Evolutionary conservation across 2,888 invertebrate species (phyloP), one percentile per base, ranked within the genome.

Genomic region (Agrotis puta): DNA sequence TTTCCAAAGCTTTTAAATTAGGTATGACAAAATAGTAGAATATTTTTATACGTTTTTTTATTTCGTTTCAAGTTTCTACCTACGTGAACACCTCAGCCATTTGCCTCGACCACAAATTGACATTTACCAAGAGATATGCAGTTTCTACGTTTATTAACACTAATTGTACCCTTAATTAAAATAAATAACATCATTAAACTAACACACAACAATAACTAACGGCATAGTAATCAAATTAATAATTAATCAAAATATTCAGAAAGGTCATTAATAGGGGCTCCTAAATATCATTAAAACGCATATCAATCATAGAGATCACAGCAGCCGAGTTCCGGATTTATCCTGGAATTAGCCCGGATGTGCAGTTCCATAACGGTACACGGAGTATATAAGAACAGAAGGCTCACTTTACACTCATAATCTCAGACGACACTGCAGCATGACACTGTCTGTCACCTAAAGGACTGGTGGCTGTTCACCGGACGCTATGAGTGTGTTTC

Each of bases 241-340:
- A 64, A 45, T 22, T 24, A 48, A 72, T 59, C 50, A 22, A 56
- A 81, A 76, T 71, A 63, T 67, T 58, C 50, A 64, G 20, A 22
- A 18, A 22, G n/a, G 51, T 22, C 53, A 63, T 69, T 69, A 67
- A 70, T 72, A 43, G 53, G 47, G 20, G n/a, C 50, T 59, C 24
- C 53, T 63, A 77, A 66, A 74, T 76, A 72, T 68, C 45, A 81
- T 83, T 82, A 72, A 72, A 72, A 64, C 58, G 71, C 59, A 69
- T 72, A 83, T 84, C 75, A 75, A 81, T 79, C 74, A 79, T 70
- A 64, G 64, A 71, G 79, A 83, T 77, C 67, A 80, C 62, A 53
- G 51, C 53, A 62, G 13, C 58, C 24, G 54, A 70, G 68, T 64
- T 65, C 24, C 74, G 69, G 78, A 74, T 81, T 65, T 58, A 62